Evolutionary conservation across 2,797 vertebrate genomes (phyloP), one percentile per base, ranked within the genome.

Genomic region (Dipus sagitta): DNA sequence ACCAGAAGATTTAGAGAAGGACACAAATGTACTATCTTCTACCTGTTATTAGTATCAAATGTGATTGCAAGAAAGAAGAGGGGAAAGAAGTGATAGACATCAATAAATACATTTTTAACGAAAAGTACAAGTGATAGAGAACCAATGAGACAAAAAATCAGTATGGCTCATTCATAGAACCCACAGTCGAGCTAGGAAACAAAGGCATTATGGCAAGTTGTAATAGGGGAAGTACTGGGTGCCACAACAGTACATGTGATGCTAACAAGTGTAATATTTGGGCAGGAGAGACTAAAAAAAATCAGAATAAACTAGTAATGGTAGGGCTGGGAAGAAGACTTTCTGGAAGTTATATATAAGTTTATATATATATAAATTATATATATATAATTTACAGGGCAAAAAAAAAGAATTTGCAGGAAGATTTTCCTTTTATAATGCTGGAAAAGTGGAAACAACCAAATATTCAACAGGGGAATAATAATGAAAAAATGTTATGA

Each of bases 371-470:
- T n/a, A n/a, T n/a, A n/a, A n/a, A n/a, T n/a, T n/a, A n/a, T n/a
- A n/a, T n/a, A n/a, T n/a, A n/a, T 70, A 92, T 85, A 79, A 80
- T 38, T 71, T 38, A 62, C 24, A 79, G 89, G 26, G 84, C 84
- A 64, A 93, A 93, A 75, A 82, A 17, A 34, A 79, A 18, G n/a
- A 92, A 84, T 90, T 86, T 78, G 1, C 64, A 89, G 42, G 58
- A 94, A 92, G 87, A 78, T 54, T 15, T 82, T 86, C 80, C 94
- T 71, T 94, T 92, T 90, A 93, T 81, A 94, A 91, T 38, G 23
- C n/a, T 62, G 60, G 62, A 81, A 92, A 76, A 62, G 0, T 93
- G 86, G 84, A 94, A 93, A 70, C 28, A 94, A 84, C 68, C 93
- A 91, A 96, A 77, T 60, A 84, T 38, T 92, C 67, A 91, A 95